Percentiles rank a stretch among this genome's conserved stretches.
phyloP scores from a whole-genome alignment of 2,797 vertebrate genomes.

The Pseudocheirus occidentalis region DNA sequence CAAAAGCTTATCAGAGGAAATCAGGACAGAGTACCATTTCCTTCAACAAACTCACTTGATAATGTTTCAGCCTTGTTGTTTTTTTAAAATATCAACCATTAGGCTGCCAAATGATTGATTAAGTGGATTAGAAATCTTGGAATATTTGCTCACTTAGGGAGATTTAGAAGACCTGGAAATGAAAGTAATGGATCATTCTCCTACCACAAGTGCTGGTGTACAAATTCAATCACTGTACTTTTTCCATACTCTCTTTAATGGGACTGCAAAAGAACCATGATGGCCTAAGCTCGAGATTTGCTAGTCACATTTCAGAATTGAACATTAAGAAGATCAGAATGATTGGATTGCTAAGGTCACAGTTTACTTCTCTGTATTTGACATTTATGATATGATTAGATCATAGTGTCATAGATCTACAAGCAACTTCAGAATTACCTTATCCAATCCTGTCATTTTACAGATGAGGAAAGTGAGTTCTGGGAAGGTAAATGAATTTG shows the following conservation, averaged over 20 bases:
- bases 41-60: background rate
- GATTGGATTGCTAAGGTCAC: background rate
- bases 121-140: background rate
- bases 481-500: background rate
- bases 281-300: background rate
- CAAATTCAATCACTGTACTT: constrained; percentile 1
- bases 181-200: background rate
- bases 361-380: background rate
- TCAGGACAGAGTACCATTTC: background rate
- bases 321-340: background rate
- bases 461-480: background rate
- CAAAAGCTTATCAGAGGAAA: background rate
- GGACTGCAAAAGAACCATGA: background rate
- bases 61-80: background rate
- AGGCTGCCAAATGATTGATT: background rate
- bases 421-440: background rate
- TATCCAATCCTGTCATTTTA: background rate
- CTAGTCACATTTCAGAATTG: background rate
- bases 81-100: background rate
- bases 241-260: background rate
- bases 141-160: background rate
- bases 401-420: background rate
- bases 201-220: background rate
- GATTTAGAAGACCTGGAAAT: background rate
- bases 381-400: background rate